Conservation (phyloP, 2,113 vertebrate species). For the Hydrochoerus hydrochaeris region DNA sequence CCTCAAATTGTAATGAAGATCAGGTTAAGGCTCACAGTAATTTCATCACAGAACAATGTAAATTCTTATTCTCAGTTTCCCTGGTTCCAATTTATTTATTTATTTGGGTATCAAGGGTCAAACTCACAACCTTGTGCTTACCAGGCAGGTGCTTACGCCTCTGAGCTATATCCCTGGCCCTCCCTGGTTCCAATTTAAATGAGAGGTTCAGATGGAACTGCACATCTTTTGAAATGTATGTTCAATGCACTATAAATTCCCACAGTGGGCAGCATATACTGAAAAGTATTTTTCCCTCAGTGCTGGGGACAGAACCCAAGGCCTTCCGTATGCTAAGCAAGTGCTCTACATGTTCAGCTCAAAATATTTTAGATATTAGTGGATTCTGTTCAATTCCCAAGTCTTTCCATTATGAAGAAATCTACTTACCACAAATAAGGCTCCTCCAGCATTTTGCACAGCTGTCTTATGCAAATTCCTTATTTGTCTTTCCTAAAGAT, state of each 20-base stretch:
- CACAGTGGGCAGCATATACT: neutral
- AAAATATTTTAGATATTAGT: neutral
- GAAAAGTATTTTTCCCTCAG: neutral
- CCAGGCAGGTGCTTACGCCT: too few relatives aligned
- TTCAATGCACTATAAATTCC: conserved; percentile 35
- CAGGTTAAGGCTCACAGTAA: neutral
- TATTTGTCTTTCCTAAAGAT: conserved; percentile 89
- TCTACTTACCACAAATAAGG: conserved; percentile 94
- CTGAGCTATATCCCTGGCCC: too few relatives aligned
- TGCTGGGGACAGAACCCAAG: neutral
- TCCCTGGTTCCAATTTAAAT: conserved; percentile 46
- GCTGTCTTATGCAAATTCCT: conserved; percentile 90
- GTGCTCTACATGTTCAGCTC: neutral
- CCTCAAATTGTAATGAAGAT: neutral
- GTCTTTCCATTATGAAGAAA: conserved; percentile 4
- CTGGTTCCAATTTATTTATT: conserved; percentile 26
- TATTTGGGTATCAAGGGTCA: too few relatives aligned
- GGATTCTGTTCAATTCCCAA: neutral
- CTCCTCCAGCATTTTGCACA: conserved; percentile 89
- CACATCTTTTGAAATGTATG: conserved; percentile 46
- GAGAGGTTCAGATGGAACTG: conserved; percentile 3
- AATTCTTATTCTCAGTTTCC: conserved; percentile 43
- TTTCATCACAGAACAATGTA: conserved; percentile 48
- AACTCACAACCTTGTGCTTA: too few relatives aligned
- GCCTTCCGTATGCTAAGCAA: neutral